Conservation (phyloP, 2,113 vertebrate species). For the human (Homo sapiens) region DNA sequence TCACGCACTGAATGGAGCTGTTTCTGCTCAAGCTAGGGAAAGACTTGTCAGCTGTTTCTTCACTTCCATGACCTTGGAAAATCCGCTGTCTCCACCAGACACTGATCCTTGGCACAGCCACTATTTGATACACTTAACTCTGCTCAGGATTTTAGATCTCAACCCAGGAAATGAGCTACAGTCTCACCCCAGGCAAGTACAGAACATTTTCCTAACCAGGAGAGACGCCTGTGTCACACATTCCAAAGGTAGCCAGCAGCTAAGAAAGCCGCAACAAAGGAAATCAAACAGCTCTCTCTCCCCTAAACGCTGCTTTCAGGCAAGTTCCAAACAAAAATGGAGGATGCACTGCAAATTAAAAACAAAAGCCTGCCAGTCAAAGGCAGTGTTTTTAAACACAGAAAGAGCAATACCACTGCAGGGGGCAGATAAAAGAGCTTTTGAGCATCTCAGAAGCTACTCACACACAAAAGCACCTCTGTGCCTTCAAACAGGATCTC, state of each 20-base stretch:
- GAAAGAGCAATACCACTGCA: constrained; percentile 23
- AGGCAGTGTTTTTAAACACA: constrained; percentile 37
- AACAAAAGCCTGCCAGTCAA: constrained; percentile 30
- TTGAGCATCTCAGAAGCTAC: background rate
- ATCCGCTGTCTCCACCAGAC: background rate
- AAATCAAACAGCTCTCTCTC: background rate
- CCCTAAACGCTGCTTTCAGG: background rate
- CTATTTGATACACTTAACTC: no score
- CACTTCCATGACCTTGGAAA: background rate
- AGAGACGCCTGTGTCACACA: background rate
- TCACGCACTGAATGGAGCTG: background rate
- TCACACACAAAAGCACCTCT: constrained; percentile 54
- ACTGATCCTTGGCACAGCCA: background rate
- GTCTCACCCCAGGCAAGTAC: constrained; percentile 48
- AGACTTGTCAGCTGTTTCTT: background rate
- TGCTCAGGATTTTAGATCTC: constrained; percentile 45
- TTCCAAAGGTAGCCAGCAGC: background rate
- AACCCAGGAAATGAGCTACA: constrained; percentile 33
- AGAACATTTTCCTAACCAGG: background rate
- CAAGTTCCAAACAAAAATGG: constrained; percentile 63
- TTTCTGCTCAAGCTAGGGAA: background rate
- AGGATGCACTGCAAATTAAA: constrained; percentile 69
- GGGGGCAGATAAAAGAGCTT: constrained; percentile 43
- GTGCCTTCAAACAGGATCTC: constrained; percentile 49
- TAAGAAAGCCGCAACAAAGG: background rate